Evolutionary conservation across 2,113 vertebrate genomes (phyloP), one percentile per base, ranked within the genome.

Genomic region (Plestiodon gilberti): DNA sequence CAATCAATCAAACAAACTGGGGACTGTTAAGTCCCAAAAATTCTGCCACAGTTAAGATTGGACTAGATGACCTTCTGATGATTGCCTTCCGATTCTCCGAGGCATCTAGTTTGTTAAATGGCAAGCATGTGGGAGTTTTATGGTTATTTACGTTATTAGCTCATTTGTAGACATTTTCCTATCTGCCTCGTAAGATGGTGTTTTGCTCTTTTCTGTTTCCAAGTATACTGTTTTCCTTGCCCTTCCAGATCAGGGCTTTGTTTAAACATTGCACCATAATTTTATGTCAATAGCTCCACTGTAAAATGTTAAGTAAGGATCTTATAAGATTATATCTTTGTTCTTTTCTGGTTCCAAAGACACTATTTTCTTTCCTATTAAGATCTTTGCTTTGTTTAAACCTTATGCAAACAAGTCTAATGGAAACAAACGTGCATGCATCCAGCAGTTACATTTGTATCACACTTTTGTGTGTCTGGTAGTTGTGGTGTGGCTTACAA

Each of bases 321-420:
- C 78, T 73, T 86, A 86, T 52, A 81, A 86, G 69, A 86, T 86
- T 52, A 22, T 86, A 86, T 86, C 85, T 81, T 73, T 86, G 69
- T 64, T 64, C 57, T 81, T 73, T 86, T 52, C 78, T 86, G 13
- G 78, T 81, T 86, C 59, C 78, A 86, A 81, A 52, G n/a, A 38
- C 78, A 81, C 59, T 81, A 25, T 86, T 71, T 86, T 71, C 84
- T 62, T 86, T 55, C 67, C 67, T 43, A n/a, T 86, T 74, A 64
- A 64, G 40, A 83, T 83, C 70, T 81, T 64, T 65, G 59, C 69
- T 64, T 86, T 38, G 15, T 74, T 52, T 64, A 81, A 86, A 52
- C 40, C 71, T 81, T 65, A n/a, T 57, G 20, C 30, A 81, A 86
- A 74, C 77, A 62, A 33, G 48, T 64, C 70, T 62, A 74, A 81